phyloP scores from a whole-genome alignment of 2,888 invertebrate species.

The Zele albiditarsus region DNA sequence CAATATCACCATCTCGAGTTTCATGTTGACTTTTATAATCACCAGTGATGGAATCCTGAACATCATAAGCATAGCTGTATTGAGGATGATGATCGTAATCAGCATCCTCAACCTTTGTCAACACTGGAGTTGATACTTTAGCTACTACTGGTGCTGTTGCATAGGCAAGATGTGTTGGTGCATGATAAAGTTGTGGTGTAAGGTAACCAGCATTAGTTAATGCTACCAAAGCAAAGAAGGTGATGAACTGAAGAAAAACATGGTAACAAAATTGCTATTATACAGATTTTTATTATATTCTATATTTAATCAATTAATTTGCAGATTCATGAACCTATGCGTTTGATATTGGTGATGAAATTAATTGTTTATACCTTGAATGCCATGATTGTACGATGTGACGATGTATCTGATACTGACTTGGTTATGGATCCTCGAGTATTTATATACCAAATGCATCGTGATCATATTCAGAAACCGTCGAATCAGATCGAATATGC shows the following conservation, averaged over 20 bases:
- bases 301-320: not conserved
- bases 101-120: slow-evolving; percentile 62
- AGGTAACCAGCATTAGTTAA: slow-evolving; percentile 74
- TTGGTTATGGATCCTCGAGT: slow-evolving; percentile 53
- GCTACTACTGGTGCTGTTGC: slow-evolving; percentile 57
- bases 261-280: not conserved
- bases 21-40: slow-evolving; percentile 56
- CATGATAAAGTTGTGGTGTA: slow-evolving; percentile 47
- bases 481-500: slow-evolving; percentile 25
- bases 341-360: not conserved
- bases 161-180: slow-evolving; percentile 65
- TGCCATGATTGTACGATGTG: slow-evolving; percentile 48
- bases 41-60: slow-evolving; percentile 56
- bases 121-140: slow-evolving; percentile 58
- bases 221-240: slow-evolving; percentile 67
- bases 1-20: slow-evolving; percentile 54
- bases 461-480: slow-evolving; percentile 1
- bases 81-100: slow-evolving; percentile 69
- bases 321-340: not conserved
- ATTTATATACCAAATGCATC: slow-evolving; percentile 55
- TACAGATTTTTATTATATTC: slow-evolving; percentile 1
- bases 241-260: slow-evolving; percentile 60
- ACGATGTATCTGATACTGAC: slow-evolving; percentile 58
- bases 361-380: slow-evolving; percentile 33
- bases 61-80: slow-evolving; percentile 67